phyloP scores from a whole-genome alignment of 2,797 vertebrate genomes.

The Phyllotis vaccarum region DNA sequence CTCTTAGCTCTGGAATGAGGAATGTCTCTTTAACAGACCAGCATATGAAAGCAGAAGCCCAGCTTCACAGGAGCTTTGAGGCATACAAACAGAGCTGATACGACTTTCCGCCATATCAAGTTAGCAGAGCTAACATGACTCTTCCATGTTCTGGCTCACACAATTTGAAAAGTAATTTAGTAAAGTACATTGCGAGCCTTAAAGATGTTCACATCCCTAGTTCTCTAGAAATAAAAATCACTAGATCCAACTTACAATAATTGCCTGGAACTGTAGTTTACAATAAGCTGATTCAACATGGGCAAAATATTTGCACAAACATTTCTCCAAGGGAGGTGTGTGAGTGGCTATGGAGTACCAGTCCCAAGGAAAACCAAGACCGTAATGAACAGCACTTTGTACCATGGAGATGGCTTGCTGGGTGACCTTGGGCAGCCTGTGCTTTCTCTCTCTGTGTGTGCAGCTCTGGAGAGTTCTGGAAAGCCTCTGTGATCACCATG shows the following conservation, averaged over 20 bases:
- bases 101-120: not conserved
- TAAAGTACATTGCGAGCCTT: constrained; percentile 10
- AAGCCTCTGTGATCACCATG: not conserved
- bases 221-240: constrained; percentile 31
- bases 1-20: not conserved
- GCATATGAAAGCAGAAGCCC: not conserved
- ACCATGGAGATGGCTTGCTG: not conserved
- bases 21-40: not conserved
- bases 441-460: not conserved
- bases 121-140: not conserved
- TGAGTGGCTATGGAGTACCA: not conserved
- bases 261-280: not conserved
- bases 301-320: not conserved
- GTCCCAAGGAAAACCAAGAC: not conserved
- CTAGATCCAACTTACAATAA: not conserved
- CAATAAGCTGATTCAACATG: not conserved
- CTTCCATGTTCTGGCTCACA: not conserved
- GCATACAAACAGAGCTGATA: not conserved
- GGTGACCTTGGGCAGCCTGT: not conserved
- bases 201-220: not conserved
- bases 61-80: not conserved
- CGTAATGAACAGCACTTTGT: too few relatives aligned
- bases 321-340: not conserved
- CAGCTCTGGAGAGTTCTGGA: not conserved
- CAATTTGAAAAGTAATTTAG: not conserved